Base-by-base conservation (phyloP, 1,140 invertebrate genomes). In the Pogonognathellus flavescens region DNA sequence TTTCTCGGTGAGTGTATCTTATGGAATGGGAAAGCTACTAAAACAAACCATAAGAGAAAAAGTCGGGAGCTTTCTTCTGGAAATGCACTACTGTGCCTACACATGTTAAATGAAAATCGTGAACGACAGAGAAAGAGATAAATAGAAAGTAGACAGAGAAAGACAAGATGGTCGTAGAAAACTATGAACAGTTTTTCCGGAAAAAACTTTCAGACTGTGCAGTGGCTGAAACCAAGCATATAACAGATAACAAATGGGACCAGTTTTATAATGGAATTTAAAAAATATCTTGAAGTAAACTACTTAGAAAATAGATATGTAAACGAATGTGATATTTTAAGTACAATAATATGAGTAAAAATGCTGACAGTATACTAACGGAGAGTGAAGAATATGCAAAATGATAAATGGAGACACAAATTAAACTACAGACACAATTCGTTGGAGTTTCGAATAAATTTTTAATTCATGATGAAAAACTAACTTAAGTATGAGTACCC, bases 131-230 rank as follows among this genome's bases (percentile, higher is more conserved):
- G 41, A 41, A n/a, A 16, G 7, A 49, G n/a, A 16, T 49, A 49
- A 16, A 76, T 76, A 76, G 25, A 18, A 16, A 31, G 16, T 31
- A 50, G 70, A 76, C n/a, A 14, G 70, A 49, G n/a, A 14, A n/a
- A 31, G 49, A 66, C 31, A 50, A 76, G 41, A 16, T 76, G 70
- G 22, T 50, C 13, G 22, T 50, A 41, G 70, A 76, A 76, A 76
- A 76, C 31, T 76, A 41, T 41, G 31, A 31, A 14, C 31, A 76
- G 49, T 49, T 49, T 76, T 76, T 76, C 49, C 1, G 16, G 70
- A 25, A 41, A 76, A 76, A 76, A 76, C 70, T 49, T 41, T 25
- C 70, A 76, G 70, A n/a, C 41, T 76, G 70, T 76, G 41, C 41
- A 49, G 70, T 76, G 41, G 41, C 70, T 16, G 14, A 41, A 41